A percentile compares a stretch with the other conserved stretches of the same genome.
These are phyloP conservation scores for Cremastinae sp. DNA, from an alignment of 2,888 invertebrate species.

Conservation along the genomic window DNA sequence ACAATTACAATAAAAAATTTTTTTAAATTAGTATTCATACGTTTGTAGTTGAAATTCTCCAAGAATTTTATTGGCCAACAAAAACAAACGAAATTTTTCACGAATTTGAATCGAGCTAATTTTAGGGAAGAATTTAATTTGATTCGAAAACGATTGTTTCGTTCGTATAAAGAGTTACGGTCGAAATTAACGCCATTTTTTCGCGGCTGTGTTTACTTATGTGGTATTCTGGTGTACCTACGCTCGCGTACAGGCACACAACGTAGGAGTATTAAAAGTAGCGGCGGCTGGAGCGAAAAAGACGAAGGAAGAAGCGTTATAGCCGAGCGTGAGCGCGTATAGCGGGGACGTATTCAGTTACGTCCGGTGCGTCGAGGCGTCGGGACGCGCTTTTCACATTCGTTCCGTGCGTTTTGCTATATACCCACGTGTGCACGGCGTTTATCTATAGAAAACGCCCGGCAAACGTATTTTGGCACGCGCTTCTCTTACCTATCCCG, in stretches of 20 bases:
- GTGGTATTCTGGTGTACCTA: constrained; percentile 6
- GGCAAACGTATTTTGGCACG: constrained; percentile 54
- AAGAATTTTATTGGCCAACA: too few species aligned
- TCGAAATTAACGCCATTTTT: constrained; percentile 9
- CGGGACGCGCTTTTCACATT: constrained; percentile 69
- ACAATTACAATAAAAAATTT: too few species aligned
- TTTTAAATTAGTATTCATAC: too few species aligned
- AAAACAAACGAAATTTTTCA: too few species aligned
- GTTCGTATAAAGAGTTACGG: neutral
- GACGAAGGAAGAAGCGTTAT: constrained; percentile 34
- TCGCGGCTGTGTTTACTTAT: neutral
- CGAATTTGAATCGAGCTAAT: neutral
- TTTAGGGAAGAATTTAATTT: too few species aligned
- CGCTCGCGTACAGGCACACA: constrained; percentile 13
- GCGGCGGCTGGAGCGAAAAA: constrained; percentile 53
- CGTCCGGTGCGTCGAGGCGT: constrained; percentile 76
- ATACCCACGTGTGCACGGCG: constrained; percentile 32
- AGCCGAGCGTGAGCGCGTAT: constrained; percentile 29
- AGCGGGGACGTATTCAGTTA: constrained; percentile 74
- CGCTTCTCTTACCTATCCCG: constrained; percentile 24
- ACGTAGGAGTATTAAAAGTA: constrained; percentile 53
- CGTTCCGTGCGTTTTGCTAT: constrained; percentile 40
- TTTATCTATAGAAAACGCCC: constrained; percentile 42
- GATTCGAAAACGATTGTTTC: neutral
- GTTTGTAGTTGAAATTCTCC: too few species aligned